Base-by-base conservation (phyloP, 92 coral and sea anemone species). In the Anthopleura xanthogrammica region DNA sequence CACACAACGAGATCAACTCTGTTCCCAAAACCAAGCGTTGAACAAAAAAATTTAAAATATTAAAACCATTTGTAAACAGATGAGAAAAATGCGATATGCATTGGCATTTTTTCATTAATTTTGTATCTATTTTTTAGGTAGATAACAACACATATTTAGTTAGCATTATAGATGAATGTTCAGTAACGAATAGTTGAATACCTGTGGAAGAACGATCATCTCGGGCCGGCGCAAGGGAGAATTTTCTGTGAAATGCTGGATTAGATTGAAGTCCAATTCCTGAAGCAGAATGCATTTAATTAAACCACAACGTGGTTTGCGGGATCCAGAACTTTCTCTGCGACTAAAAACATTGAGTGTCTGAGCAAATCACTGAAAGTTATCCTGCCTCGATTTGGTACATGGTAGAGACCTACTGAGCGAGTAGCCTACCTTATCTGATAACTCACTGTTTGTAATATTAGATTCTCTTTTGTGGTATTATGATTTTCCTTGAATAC, bases 261-360 rank as follows among this genome's bases (percentile, higher is more conserved):
- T 9, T 54, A 41, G 29, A 57, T 12, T 79, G 82, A 29, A 57
- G 82, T 16, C 82, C 82, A 16, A 79, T 23, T 79, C 82, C 82
- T 17, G 82, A 57, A 23, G 82, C 82, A 12, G 82, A 79, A 79
- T 79, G 82, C 82, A 79, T 79, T 16, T 4, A 62, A 20, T 29
- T 23, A 57, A 57, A 36, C 72, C 46, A 79, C 43, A 68, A 36
- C 9, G 42, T 68, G 42, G 41, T 68, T 68, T 13, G 36, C 41
- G 74, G 46, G 0, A 12, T 68, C 41, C 41, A 36, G 74, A 68
- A 29, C 40, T 11, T 68, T 68, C 74, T 68, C 74, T 16, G 0
- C 41, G 4, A 2, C 14, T 54, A 68, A 11, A 68, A 68, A 68
- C 46, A 23, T 29, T 36, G 74, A 62, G 29, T 19, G 22, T 6